Conservation (phyloP, 2,888 invertebrate species). For the Scaptomyza reducta region DNA sequence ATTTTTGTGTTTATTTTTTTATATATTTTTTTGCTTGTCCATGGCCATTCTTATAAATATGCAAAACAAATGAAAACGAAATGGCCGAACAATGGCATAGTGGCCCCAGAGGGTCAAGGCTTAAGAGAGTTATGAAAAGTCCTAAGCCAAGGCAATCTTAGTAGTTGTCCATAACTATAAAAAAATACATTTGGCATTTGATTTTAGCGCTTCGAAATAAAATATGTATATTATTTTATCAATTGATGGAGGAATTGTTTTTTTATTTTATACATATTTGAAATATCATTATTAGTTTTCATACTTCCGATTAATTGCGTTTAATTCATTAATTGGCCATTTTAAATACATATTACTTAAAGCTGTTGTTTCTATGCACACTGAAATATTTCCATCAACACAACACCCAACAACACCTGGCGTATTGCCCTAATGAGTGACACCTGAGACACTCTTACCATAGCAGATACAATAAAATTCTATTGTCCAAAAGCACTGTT, state of each 20-base stretch:
- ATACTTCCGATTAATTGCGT: no score
- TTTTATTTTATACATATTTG: no score
- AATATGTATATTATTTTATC: slow-evolving; percentile 19
- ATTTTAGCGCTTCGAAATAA: not conserved
- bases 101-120: slow-evolving; percentile 44
- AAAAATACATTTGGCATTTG: not conserved
- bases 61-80: slow-evolving; percentile 50
- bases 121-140: slow-evolving; percentile 38
- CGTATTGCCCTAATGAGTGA: slow-evolving; percentile 57
- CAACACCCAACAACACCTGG: slow-evolving; percentile 29
- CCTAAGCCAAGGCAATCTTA: slow-evolving; percentile 18
- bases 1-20: slow-evolving; percentile 7
- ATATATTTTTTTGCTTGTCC: slow-evolving; percentile 1
- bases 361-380: not conserved
- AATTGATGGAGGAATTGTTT: not conserved
- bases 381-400: slow-evolving; percentile 50
- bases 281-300: no score
- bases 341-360: no score
- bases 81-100: slow-evolving; percentile 40
- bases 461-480: slow-evolving; percentile 7
- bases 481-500: slow-evolving; percentile 22
- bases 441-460: slow-evolving; percentile 44
- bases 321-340: no score
- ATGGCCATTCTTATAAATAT: slow-evolving; percentile 62
- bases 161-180: slow-evolving; percentile 7